Base-by-base conservation (phyloP, 2,888 invertebrate species). In the Ditula angustiorana region DNA sequence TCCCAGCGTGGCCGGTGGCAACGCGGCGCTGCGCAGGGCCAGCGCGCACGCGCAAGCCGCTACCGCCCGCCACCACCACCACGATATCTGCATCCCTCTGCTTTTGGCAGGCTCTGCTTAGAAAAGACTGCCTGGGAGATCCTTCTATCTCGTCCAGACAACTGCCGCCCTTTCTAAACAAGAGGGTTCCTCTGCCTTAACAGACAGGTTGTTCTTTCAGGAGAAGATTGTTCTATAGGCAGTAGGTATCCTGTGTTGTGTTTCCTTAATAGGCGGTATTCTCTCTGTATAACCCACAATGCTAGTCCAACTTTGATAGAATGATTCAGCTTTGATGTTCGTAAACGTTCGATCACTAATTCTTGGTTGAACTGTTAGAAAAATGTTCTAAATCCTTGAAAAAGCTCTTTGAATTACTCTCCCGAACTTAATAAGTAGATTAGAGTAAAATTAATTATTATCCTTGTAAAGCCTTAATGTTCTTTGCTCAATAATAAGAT, bases 1-100 rank as follows among this genome's bases (percentile, higher is more conserved):
- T 0, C 93, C 93, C 1, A 93, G 80, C 3, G 93, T 87, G 1
- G 93, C 92, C 0, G 93, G 93, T 30, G 93, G 92, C 59, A 93
- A 74, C 23, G 90, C 90, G 28, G 81, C 78, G 69, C 84, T 81
- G 63, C 78, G 81, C 70, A 86, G 66, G 67, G 86, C 80, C 56
- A 86, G 75, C 50, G 83, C 82, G 70, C 84, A 86, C 30, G 82
- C 83, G 76, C 86, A 88, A 59, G 89, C 41, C 61, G 81, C 56
- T 59, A 82, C 81, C 16, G 76, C 82, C 68, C 86, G 83, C 82
- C 84, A 83, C 84, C 83, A 41, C 64, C 66, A 61, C 66, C 62
- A 88, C 21, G 83, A 80, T 68, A 85, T 75, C 59, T 83, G 83
- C 91, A 87, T 86, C 60, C 65, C n/a, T 24, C 24, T 55, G 11